phyloP scores from a whole-genome alignment of 2,797 vertebrate species.

The Acropternis orthonyx region DNA sequence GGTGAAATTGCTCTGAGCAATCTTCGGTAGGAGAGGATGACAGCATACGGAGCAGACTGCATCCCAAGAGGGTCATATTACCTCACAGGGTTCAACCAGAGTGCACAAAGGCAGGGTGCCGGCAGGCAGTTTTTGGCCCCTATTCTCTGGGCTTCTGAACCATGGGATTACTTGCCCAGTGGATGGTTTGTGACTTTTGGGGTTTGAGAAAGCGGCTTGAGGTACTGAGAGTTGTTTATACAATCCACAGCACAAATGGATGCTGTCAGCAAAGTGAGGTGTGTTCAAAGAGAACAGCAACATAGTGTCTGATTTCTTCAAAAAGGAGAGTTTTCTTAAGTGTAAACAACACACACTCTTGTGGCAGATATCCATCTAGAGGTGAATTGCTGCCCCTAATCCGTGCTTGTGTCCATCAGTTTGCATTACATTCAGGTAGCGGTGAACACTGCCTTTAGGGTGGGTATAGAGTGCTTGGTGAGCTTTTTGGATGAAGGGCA shows the following conservation, averaged over 20 bases:
- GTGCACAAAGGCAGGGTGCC: background rate
- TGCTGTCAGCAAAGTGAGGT: background rate
- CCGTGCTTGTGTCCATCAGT: background rate
- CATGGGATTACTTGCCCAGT: background rate
- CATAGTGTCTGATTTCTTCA: background rate
- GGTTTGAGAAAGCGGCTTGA: background rate
- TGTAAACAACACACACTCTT: background rate
- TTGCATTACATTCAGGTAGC: constrained; percentile 36
- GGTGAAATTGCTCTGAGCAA: background rate
- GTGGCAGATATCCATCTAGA: background rate
- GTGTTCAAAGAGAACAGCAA: background rate
- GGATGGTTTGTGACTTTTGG: background rate
- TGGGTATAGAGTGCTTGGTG: constrained; percentile 35
- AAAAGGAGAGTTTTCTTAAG: background rate
- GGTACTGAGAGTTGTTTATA: constrained; percentile 12
- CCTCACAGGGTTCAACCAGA: constrained; percentile 29
- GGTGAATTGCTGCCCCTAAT: background rate
- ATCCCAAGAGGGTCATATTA: background rate
- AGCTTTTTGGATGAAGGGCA: constrained; percentile 65
- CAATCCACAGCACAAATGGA: background rate
- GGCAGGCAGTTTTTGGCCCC: constrained; percentile 11
- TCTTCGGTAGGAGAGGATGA: background rate
- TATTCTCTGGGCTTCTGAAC: background rate
- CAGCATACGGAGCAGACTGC: accelerated
- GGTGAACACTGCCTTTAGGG: constrained; percentile 36